These are phyloP conservation scores for Meloidogyne floridensis DNA, from an alignment of 1,140 invertebrate species.

Conservation along the genomic window DNA sequence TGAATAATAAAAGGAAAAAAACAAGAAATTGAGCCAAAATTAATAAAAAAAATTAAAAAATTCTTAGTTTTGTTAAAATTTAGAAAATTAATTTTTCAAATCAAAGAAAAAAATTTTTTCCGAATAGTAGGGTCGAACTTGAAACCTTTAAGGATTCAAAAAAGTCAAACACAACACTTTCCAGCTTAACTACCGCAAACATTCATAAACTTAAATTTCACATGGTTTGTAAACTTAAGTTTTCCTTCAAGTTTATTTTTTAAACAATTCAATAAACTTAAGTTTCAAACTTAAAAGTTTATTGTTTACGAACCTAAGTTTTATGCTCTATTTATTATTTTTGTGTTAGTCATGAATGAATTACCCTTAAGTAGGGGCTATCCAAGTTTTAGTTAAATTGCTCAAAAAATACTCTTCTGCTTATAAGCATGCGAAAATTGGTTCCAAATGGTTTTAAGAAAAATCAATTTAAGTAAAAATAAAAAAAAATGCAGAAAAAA, in stretches of 20 bases:
- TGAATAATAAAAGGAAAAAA: neutral
- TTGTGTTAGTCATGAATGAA: too few relatives aligned
- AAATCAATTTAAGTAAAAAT: constrained; percentile 8
- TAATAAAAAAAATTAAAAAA: neutral
- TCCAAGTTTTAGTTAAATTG: too few relatives aligned
- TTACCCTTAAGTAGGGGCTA: too few relatives aligned
- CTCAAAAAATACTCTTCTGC: neutral
- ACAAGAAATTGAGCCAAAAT: too few relatives aligned
- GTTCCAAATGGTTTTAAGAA: neutral
- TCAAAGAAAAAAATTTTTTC: neutral
- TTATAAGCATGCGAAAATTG: neutral
- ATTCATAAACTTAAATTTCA: neutral
- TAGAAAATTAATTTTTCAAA: neutral
- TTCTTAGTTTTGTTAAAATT: neutral
- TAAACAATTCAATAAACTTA: too few relatives aligned
- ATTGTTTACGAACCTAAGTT: too few relatives aligned
- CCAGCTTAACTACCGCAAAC: neutral
- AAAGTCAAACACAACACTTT: neutral
- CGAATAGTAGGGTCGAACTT: neutral
- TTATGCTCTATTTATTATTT: too few relatives aligned
- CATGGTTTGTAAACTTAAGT: neutral
- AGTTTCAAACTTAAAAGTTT: too few relatives aligned
- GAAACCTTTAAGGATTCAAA: too few relatives aligned
- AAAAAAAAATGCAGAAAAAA: neutral
- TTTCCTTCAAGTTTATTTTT: too few relatives aligned